Evolutionary conservation across 2,797 vertebrate species (phyloP), one percentile per base, ranked within the genome.

Genomic region (Galagoides demidoff): DNA sequence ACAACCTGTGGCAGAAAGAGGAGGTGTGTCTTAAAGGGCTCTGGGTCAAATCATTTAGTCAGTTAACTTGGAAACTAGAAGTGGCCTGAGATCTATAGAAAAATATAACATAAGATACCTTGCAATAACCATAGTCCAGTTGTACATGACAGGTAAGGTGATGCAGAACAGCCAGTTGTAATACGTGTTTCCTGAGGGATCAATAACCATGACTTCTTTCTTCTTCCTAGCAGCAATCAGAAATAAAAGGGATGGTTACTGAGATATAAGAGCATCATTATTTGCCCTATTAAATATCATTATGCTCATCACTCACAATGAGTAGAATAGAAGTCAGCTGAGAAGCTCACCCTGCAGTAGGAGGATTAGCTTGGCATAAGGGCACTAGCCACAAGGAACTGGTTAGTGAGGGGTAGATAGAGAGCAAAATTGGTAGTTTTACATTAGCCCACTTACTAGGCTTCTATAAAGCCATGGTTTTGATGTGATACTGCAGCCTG

Each of bases 141-240:
- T 99, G 98, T 99, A 99, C 99, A 99, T 99, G 92, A 99, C 99
- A 25, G 99, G 99, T 88, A 99, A 96, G 11, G 99, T 99, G 98
- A 99, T 99, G 74, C 99, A 95, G 22, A 99, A 98, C 57, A 99
- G 98, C 99, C 99, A 99, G 96, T 99, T 98, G 97, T 99, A 99
- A 98, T 99, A 99, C 0, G 52, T 98, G 98, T 99, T 99, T 79
- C 99, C 99, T 1, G 99, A 98, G 19, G 99, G 99, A 85, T 99
- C 99, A 37, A 99, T 98, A 66, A 99, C 98, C 23, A 93, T 90
- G 91, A 99, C 98, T 94, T 99, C 99, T 97, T 99, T 99, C 97
- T 98, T 98, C 14, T 98, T 98, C 43, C 99, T 99, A 97, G 78
- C 45, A 91, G 70, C 74, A 97, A 92, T 34, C 37, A 87, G 43